Base-by-base conservation (phyloP, 2,797 vertebrate species). In the Thunnus albacares region DNA sequence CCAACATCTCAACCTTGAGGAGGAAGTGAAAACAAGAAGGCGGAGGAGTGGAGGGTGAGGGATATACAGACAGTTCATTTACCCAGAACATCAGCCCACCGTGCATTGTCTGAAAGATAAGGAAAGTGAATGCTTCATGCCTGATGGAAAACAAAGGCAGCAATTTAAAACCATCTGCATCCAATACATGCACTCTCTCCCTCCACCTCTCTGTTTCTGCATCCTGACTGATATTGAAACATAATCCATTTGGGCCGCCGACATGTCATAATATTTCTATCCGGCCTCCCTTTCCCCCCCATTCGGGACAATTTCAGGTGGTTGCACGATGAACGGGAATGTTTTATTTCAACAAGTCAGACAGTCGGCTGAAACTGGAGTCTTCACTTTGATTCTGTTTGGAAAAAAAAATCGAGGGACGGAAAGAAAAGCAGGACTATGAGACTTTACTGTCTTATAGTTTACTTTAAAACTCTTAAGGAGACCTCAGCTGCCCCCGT, bases 111-210 rank as follows among this genome's bases (percentile, higher is more conserved):
- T 85, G 88, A 92, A 80, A 95, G 95, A 96, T 95, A 95, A 95
- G 93, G 90, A 55, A 92, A 91, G 93, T 85, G 93, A 93, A 94
- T 90, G 90, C 92, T 94, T 95, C 93, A 93, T 88, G 92, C 86
- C 91, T 93, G 94, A 95, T 95, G 93, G 95, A 89, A 95, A 96
- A 96, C 95, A 96, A 96, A 96, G 93, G 93, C 92, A 92, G 94
- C 94, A 96, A 96, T 96, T 96, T 96, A 93, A 96, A 95, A 94
- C 90, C 95, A 95, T 95, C 94, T 94, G 92, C 94, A 94, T 95
- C 92, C 86, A 91, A 89, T 92, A 89, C 89, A 88, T 88, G 90
- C 90, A 63, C 83, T 77, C 88, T 77, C 80, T 78, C 75, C 78
- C 82, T 76, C 79, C 86, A 75, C 77, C 85, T 78, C 83, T 85